Base-by-base conservation (phyloP, 1,140 invertebrate genomes). In the Sipha flava region DNA sequence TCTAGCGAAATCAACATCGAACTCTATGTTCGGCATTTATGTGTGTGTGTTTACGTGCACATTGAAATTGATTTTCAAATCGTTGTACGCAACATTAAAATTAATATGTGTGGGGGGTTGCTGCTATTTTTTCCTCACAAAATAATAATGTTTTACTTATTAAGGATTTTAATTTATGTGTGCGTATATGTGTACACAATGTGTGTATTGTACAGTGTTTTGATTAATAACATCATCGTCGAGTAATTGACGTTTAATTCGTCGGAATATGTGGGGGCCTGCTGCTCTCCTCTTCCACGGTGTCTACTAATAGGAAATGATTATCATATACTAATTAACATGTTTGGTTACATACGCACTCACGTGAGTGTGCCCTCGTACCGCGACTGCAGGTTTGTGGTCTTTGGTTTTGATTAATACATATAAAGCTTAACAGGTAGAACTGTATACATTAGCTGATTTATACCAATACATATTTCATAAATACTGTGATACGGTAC, bases 301-400 rank as follows among this genome's bases (percentile, higher is more conserved):
- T 3, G 40, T 68, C 12, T 23, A 45, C 62, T 66, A 66, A 66
- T 66, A 66, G 26, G 6, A 31, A 72, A 45, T 16, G 49, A 75
- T 75, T 75, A 75, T 54, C 70, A 54, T 75, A 75, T 54, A 54
- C 70, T 54, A 75, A 75, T 75, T 75, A 75, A 54, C 70, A 75
- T 37, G 70, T 75, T 52, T 52, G 70, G 37, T 75, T 54, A 21
- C 70, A 34, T n/a, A 34, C 31, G 45, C 45, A 3, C 14, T 29
- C 29, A 10, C 10, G 31, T 40, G 16, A 31, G 29, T 23, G n/a
- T 26, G 9, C 1, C 2, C 10, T n/a, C 37, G 10, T 10, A 40
- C 64, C 26, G 21, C 40, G 64, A 68, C 64, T 45, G n/a, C n/a
- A n/a, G 37, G 64, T 68, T 68, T 29, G 43, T 29, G 23, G 43